A percentile compares a stretch with the other conserved stretches of the same genome.
Conservation (phyloP, 1,140 invertebrate species). For the Drosophila simulans region DNA sequence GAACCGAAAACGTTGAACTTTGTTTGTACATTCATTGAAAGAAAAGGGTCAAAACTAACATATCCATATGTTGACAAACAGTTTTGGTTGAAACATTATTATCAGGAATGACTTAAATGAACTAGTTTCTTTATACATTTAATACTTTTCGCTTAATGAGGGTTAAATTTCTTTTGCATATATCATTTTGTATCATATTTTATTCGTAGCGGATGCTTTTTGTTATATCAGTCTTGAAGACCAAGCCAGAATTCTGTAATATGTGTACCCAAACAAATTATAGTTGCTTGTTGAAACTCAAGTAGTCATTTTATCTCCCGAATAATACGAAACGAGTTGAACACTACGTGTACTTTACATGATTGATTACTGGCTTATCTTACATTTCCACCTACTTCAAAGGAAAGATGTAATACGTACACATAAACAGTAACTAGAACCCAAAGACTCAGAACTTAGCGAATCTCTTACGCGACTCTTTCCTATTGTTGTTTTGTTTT, state of each 20-base stretch:
- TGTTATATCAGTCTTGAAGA: slow-evolving; percentile 75
- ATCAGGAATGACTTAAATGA: slow-evolving; percentile 75
- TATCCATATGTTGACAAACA: slow-evolving; percentile 12
- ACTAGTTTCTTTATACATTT: slow-evolving; percentile 65
- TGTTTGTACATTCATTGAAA: slow-evolving; percentile 43
- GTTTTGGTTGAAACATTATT: slow-evolving; percentile 56
- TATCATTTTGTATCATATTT: slow-evolving; percentile 52
- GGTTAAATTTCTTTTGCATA: slow-evolving; percentile 33
- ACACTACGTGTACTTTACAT: slow-evolving; percentile 18
- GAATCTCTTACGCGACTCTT: slow-evolving; percentile 24
- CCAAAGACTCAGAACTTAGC: slow-evolving; percentile 54
- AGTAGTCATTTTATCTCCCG: slow-evolving; percentile 8
- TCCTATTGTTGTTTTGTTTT: slow-evolving; percentile 29
- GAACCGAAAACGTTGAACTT: slow-evolving; percentile 34
- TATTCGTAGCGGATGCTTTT: slow-evolving; percentile 64
- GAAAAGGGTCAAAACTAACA: slow-evolving; percentile 24
- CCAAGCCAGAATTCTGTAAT: slow-evolving; percentile 55
- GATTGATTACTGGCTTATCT: slow-evolving; percentile 14
- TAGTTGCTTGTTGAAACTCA: slow-evolving; percentile 10
- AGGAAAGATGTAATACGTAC: slow-evolving; percentile 22
- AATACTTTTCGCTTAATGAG: slow-evolving; percentile 36
- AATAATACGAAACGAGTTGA: slow-evolving; percentile 18
- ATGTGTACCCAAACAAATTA: slow-evolving; percentile 37
- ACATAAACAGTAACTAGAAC: slow-evolving; percentile 67
- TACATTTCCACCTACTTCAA: slow-evolving; percentile 23